These are phyloP conservation scores for Chelonus insularis DNA, from an alignment of 1,140 invertebrate species.

Conservation along the genomic window DNA sequence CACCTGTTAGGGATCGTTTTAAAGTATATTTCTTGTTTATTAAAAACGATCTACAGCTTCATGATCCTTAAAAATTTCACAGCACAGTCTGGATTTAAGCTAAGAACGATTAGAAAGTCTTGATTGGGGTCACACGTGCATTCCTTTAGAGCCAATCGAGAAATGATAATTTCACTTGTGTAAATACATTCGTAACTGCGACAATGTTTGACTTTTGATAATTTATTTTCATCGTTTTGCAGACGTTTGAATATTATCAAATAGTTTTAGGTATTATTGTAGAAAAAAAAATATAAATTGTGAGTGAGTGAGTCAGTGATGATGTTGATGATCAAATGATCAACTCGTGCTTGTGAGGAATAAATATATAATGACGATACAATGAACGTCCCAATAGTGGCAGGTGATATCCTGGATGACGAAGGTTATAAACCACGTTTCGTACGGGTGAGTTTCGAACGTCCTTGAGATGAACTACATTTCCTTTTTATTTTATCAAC, in stretches of 20 bases:
- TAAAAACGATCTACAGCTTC: too few species aligned
- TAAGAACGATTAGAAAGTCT: slow-evolving; percentile 24
- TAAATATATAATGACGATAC: slow-evolving; percentile 45
- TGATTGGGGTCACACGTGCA: slow-evolving; percentile 22
- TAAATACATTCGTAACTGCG: too few species aligned
- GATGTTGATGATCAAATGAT: too few species aligned
- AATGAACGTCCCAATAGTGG: slow-evolving; percentile 57
- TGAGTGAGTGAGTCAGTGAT: background rate
- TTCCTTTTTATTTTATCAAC: background rate
- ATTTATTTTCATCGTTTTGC: too few species aligned
- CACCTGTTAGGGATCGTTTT: slow-evolving; percentile 6
- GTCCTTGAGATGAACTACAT: background rate
- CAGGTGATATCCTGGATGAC: slow-evolving; percentile 54
- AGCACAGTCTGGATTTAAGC: slow-evolving; percentile 2
- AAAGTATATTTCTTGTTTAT: too few species aligned
- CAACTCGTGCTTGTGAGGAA: background rate
- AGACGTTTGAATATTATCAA: too few species aligned
- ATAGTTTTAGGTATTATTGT: too few species aligned
- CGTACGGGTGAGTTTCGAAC: slow-evolving; percentile 48
- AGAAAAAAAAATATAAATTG: too few species aligned
- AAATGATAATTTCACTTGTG: too few species aligned
- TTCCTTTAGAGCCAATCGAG: too few species aligned
- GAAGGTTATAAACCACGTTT: slow-evolving; percentile 53
- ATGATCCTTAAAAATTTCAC: background rate
- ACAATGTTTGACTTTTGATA: too few species aligned